Conservation (phyloP, 2,888 invertebrate genomes). For the Herminia tarsipennalis region DNA sequence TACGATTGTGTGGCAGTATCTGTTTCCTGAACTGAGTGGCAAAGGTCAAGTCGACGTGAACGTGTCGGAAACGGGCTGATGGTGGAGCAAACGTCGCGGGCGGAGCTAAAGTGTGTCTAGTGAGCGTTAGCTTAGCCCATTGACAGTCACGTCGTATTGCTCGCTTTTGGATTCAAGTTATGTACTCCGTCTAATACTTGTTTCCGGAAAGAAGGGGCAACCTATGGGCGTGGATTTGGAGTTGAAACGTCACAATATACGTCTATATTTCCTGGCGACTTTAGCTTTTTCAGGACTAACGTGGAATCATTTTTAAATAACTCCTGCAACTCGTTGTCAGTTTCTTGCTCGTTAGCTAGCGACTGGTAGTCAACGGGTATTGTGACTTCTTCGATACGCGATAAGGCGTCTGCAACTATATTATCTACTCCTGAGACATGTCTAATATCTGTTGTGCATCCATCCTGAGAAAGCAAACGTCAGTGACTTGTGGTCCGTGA, state of each 20-base stretch:
- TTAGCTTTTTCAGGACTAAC: too few species aligned
- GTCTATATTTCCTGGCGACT: too few species aligned
- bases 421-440: neutral
- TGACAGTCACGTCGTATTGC: constrained; percentile 50
- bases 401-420: neutral
- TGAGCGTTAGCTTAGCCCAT: constrained; percentile 54
- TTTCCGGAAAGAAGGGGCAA: neutral
- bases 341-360: neutral
- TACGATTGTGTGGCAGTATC: constrained; percentile 41
- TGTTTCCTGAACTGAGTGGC: constrained; percentile 22
- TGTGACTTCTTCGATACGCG: neutral
- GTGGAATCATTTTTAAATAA: too few species aligned
- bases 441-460: neutral
- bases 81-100: constrained; percentile 37
- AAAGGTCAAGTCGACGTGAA: constrained; percentile 48
- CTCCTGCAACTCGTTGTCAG: neutral
- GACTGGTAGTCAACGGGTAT: neutral
- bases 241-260: constrained; percentile 4
- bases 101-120: constrained; percentile 49
- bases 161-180: constrained; percentile 7
- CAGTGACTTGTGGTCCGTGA: constrained; percentile 41
- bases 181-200: constrained; percentile 7
- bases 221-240: neutral
- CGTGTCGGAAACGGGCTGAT: constrained; percentile 43
- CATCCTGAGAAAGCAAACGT: neutral